phyloP scores from a whole-genome alignment of 2,797 vertebrate species.

The Bradypodion pumilum region DNA sequence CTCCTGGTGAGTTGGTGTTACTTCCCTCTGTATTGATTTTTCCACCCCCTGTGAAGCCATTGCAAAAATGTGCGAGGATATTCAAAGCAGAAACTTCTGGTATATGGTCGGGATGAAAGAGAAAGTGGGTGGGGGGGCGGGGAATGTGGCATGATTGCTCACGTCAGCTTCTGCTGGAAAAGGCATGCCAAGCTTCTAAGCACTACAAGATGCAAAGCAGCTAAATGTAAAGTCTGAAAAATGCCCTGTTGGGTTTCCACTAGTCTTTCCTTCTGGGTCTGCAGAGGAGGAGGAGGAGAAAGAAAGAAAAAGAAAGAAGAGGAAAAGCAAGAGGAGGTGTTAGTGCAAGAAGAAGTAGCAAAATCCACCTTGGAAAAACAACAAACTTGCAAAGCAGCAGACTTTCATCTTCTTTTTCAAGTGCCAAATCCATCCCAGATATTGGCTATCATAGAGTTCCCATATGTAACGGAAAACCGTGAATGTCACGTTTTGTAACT shows the following conservation, averaged over 20 bases:
- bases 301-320: neutral
- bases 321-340: no score
- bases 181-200: conserved; percentile 70
- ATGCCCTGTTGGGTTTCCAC: conserved; percentile 25
- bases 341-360: conserved; percentile 1
- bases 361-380: neutral
- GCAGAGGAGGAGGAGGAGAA: neutral
- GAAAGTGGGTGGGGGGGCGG: conserved; percentile 30
- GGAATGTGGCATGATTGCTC: conserved; percentile 65
- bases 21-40: conserved; percentile 54
- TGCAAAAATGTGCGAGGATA: conserved; percentile 55
- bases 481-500: no score
- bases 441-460: no score
- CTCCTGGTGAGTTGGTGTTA: conserved; percentile 41
- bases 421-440: no score
- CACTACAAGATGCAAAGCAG: conserved; percentile 48
- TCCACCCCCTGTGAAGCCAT: conserved; percentile 52
- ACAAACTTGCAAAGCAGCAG: neutral
- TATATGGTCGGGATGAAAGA: conserved; percentile 66
- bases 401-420: no score
- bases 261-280: conserved; percentile 32
- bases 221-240: conserved; percentile 56
- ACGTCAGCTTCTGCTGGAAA: conserved; percentile 58
- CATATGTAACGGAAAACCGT: no score
- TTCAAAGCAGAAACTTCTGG: conserved; percentile 69